Evolutionary conservation across 1,140 invertebrate genomes (phyloP).

Genomic region (Aphelenchoides fujianensis): DNA sequence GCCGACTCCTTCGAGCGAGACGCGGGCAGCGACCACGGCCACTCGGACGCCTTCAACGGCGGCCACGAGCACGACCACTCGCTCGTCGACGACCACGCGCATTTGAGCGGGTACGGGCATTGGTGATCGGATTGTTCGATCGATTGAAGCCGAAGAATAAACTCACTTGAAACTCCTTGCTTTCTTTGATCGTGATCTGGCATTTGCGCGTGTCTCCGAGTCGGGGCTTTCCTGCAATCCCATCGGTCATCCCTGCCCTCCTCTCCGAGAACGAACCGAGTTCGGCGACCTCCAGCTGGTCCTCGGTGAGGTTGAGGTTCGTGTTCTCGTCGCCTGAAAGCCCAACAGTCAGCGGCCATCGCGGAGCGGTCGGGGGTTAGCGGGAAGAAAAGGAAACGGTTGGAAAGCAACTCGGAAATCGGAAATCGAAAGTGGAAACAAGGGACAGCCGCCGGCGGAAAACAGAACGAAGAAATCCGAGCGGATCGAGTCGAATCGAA

Average conservation of each 20-base stretch:
- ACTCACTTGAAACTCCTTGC: conserved; percentile 91
- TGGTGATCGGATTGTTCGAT: too few relatives aligned
- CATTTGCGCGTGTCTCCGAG: conserved; percentile 79
- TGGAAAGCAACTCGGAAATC: conserved; percentile 4
- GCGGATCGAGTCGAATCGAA: too few relatives aligned
- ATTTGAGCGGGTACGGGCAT: not conserved
- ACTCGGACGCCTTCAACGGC: conserved; percentile 3
- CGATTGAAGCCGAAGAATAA: not conserved
- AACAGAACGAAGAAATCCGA: too few relatives aligned
- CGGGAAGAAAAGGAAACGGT: conserved; percentile 16
- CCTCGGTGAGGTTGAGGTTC: conserved; percentile 65
- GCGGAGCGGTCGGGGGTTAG: too few relatives aligned
- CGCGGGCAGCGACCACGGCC: conserved; percentile 19
- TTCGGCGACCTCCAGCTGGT: conserved; percentile 80
- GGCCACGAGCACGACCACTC: conserved; percentile 7
- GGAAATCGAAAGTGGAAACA: conserved; percentile 9
- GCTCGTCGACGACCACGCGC: not conserved
- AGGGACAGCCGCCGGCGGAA: not conserved
- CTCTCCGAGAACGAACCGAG: conserved; percentile 15
- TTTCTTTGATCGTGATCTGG: conserved; percentile 87
- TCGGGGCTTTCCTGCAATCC: conserved; percentile 81
- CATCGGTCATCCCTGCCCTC: too few relatives aligned
- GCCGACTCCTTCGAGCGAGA: conserved; percentile 33
- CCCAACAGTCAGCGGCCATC: not conserved
- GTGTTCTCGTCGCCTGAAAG: conserved; percentile 35